Evolutionary conservation across 2,888 invertebrate genomes (phyloP), one percentile per base, ranked within the genome.

Genomic region (Aplocera efformata): DNA sequence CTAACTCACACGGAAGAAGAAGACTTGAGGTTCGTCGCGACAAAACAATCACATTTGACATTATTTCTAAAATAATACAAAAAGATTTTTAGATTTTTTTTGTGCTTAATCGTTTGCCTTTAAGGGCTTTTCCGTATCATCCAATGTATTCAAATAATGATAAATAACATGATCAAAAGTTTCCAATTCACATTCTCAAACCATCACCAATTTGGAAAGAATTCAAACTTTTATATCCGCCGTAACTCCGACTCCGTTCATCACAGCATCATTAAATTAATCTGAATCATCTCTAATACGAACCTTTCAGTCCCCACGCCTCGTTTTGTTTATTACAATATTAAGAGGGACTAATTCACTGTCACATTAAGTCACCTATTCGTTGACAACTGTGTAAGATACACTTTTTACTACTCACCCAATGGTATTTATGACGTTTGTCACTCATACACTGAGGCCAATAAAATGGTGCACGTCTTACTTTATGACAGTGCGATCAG

Each of bases 341-440:
- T 71, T 72, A 71, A 70, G 67, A 67, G 63, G 50, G 60, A 66
- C 77, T 78, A 81, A 82, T 78, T 83, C 75, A 68, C 65, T 65
- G 72, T 58, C 72, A 68, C 72, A 73, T 79, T 76, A 73, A 71
- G 63, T 63, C 61, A 58, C 62, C 64, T 60, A 48, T 47, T 56
- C 61, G 67, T 46, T 72, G 77, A 81, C 80, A 79, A 73, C 74
- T 72, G 66, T 63, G 71, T 77, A 75, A 66, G 71, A 65, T 72
- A 63, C 58, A 59, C 58, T 74, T 79, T 84, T 85, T 82, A 85
- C 66, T 80, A 75, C 71, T 70, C 67, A 51, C 60, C 53, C 72
- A 68, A 71, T 55, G 54, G 63, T 70, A 81, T 83, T 83, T 84
- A 84, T 79, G 69, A 59, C 72, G 49, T 65, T 72, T 79, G 79